A percentile compares a stretch with the other conserved stretches of the same genome.
Conservation (phyloP, 2,113 vertebrate genomes). For the Rousettus leschenaultii region DNA sequence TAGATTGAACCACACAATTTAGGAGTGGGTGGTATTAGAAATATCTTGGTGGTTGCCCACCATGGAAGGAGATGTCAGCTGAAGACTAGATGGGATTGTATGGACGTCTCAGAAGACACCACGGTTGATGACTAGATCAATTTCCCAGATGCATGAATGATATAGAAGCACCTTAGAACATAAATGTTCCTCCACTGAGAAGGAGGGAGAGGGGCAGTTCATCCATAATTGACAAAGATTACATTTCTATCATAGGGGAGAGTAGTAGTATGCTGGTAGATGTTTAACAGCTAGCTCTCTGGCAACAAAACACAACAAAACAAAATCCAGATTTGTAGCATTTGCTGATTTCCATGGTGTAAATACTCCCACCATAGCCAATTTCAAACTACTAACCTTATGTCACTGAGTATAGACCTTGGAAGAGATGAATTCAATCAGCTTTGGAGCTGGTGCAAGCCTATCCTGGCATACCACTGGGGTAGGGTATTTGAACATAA, state of each 20-base stretch:
- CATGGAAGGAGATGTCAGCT: background rate
- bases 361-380: background rate
- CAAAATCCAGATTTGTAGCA: background rate
- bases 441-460: background rate
- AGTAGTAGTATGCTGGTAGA: background rate
- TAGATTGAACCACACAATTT: background rate
- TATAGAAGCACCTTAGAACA: background rate
- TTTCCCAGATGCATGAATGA: background rate
- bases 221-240: background rate
- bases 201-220: background rate
- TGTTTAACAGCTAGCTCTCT: background rate
- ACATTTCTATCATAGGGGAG: background rate
- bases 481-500: background rate
- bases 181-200: background rate
- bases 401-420: background rate
- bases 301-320: background rate
- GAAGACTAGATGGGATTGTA: background rate
- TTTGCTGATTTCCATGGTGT: background rate
- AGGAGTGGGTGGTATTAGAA: background rate
- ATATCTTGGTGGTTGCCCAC: background rate
- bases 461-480: background rate
- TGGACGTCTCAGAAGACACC: background rate
- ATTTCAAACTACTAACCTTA: background rate
- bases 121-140: background rate
- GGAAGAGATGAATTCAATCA: background rate